Base-by-base conservation (phyloP, 2,797 vertebrate species). In the Petrocephalus sullivani region DNA sequence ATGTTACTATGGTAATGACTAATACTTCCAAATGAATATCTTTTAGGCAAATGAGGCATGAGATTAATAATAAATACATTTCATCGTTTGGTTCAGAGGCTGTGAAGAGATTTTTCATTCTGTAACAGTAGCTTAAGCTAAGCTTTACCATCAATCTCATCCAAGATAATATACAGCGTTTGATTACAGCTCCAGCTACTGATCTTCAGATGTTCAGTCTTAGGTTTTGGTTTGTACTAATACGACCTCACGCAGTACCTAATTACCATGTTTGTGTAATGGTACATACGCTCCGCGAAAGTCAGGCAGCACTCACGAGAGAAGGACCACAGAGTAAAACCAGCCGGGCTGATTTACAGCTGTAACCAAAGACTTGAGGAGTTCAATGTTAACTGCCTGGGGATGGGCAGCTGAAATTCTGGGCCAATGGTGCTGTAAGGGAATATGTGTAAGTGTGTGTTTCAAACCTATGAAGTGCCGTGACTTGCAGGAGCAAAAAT, bases 401-500 rank as follows among this genome's bases (percentile, higher is more conserved):
- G 71, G 37, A 16, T 16, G 19, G 81, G 46, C 49, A 83, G 78
- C 78, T 51, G 10, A 54, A 54, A 84, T 54, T 16, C 21, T 84
- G 81, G 81, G 81, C 49, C 75, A 10, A 57, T 37, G 28, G 0
- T 37, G 23, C 28, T 60, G 56, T 6, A 58, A 33, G 5, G 75
- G 14, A n/a, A 7, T 51, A 56, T 88, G 53, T 61, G 75, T 49
- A 12, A 28, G 37, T 88, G 87, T 87, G 14, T 49, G 67, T 87
- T 46, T 71, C 28, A 5, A 71, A 54, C 75, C 19, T 67, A 86
- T 92, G 93, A 93, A 91, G 91, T 89, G 89, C 91, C 91, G 91
- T 94, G 90, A 82, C 87, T 91, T 91, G 87, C 90, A 90, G 89
- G 91, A 94, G 90, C 56, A 91, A 92, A 93, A 90, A 93, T 89